Percentiles rank a stretch among this genome's conserved stretches.
These are phyloP conservation scores for Drosophila peninsularis DNA, from an alignment of 2,888 invertebrate species.

Conservation along the genomic window DNA sequence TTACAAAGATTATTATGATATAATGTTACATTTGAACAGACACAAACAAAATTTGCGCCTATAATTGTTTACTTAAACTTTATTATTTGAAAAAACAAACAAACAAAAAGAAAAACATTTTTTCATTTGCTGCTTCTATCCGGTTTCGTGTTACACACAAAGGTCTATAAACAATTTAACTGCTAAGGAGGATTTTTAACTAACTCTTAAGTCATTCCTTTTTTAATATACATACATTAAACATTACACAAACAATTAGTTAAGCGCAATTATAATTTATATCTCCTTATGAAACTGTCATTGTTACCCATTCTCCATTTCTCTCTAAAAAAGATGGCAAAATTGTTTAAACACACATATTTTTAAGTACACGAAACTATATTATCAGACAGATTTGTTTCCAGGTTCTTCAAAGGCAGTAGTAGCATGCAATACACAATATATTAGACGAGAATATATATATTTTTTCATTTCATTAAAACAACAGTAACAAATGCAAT, in stretches of 20 bases:
- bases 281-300: conserved; percentile 37
- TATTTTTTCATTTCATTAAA: conserved; percentile 43
- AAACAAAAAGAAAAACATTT: not conserved
- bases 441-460: conserved; percentile 47
- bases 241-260: conserved; percentile 58
- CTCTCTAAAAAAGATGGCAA: conserved; percentile 14
- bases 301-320: conserved; percentile 59
- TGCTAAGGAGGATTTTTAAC: conserved; percentile 76
- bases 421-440: conserved; percentile 53
- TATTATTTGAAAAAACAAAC: conserved; percentile 2
- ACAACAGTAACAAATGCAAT: conserved; percentile 39
- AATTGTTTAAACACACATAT: conserved; percentile 51
- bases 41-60: conserved; percentile 25
- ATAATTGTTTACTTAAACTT: conserved; percentile 13
- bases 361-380: conserved; percentile 45
- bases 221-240: conserved; percentile 56
- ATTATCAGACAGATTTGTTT: conserved; percentile 51
- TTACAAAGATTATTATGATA: conserved; percentile 31
- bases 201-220: conserved; percentile 81
- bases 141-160: conserved; percentile 58
- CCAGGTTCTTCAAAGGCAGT: conserved; percentile 61
- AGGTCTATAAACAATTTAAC: conserved; percentile 47
- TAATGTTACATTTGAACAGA: conserved; percentile 53
- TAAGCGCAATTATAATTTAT: conserved; percentile 62
- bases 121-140: conserved; percentile 37